Base-by-base conservation (phyloP, 2,888 invertebrate genomes). In the Hipparchia semele region DNA sequence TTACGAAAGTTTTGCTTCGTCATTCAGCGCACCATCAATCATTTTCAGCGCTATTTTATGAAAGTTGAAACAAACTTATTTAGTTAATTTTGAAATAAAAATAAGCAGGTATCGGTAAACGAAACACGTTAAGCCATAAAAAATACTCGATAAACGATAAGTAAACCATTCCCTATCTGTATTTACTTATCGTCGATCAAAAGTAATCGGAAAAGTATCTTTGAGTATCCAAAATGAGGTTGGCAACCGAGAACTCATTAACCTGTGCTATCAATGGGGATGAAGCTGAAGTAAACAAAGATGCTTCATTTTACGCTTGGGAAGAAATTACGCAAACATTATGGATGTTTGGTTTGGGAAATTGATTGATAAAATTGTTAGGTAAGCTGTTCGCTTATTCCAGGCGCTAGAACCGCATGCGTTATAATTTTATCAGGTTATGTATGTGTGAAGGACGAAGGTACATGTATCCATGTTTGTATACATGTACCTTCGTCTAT, bases 161-260 rank as follows among this genome's bases (percentile, higher is more conserved):
- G 23, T 23, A 23, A 23, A 23, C 23, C 23, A 23, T 23, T 54
- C 53, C 53, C 8, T 13, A 62, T 8, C 12, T 39, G 59, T 49
- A 62, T 46, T 53, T 51, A 4, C 13, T 13, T 58, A 58, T 54
- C 56, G 45, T 13, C 45, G 56, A 56, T 67, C 54, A 53, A 68
- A 72, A 72, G 68, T 64, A 73, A 72, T 67, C 67, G 65, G 13
- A 56, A 68, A 68, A 49, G 65, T 49, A 49, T 49, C 49, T 49
- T 49, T 6, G 7, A 49, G 49, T 60, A 66, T 58, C 68, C 59
- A 60, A 75, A 73, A 71, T 73, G 73, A 68, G 9, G 23, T 9
- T 56, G 70, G 59, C 33, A 54, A 65, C 33, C 45, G 54, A 54
- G 66, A 69, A 56, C 68, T 71, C 71, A 75, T 75, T 75, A 73